Conservation (phyloP, 2,888 invertebrate genomes). For the Apeira syringaria region DNA sequence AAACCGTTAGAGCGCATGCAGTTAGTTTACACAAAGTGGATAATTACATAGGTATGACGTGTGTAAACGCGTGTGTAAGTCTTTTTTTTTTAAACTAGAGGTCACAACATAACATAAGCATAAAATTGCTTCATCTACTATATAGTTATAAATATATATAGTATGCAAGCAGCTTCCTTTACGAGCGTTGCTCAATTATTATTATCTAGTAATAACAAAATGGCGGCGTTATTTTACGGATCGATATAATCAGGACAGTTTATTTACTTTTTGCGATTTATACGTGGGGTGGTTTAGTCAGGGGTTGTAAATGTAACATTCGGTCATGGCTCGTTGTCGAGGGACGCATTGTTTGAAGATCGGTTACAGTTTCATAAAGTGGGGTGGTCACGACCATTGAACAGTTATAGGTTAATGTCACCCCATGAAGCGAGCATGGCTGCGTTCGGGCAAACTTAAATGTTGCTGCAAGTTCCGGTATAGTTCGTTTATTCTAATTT, state of each 20-base stretch:
- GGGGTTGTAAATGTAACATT: slow-evolving; percentile 62
- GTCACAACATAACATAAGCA: too few relatives aligned
- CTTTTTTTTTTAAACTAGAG: too few relatives aligned
- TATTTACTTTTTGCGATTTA: slow-evolving; percentile 81
- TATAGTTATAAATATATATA: too few relatives aligned
- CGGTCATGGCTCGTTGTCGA: slow-evolving; percentile 75
- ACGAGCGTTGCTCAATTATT: too few relatives aligned
- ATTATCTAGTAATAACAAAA: slow-evolving; percentile 48
- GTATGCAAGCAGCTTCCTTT: too few relatives aligned
- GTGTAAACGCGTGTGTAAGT: too few relatives aligned
- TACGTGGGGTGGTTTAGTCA: slow-evolving; percentile 47
- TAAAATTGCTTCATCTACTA: too few relatives aligned
- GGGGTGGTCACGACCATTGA: slow-evolving; percentile 26
- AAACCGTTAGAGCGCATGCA: too few relatives aligned
- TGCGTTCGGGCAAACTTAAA: not conserved
- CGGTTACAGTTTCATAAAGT: slow-evolving; percentile 27
- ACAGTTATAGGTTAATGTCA: slow-evolving; percentile 26
- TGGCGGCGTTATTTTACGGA: slow-evolving; percentile 67
- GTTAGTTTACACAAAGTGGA: too few relatives aligned
- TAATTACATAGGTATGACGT: too few relatives aligned
- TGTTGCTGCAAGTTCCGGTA: not conserved
- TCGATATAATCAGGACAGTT: slow-evolving; percentile 78
- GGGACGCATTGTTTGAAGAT: slow-evolving; percentile 45
- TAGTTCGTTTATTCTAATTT: too few relatives aligned
- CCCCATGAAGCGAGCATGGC: not conserved